Percentiles rank a stretch among this genome's conserved stretches.
These are phyloP conservation scores for Mellilla xanthometata DNA, from an alignment of 2,888 invertebrate genomes.

Conservation along the genomic window DNA sequence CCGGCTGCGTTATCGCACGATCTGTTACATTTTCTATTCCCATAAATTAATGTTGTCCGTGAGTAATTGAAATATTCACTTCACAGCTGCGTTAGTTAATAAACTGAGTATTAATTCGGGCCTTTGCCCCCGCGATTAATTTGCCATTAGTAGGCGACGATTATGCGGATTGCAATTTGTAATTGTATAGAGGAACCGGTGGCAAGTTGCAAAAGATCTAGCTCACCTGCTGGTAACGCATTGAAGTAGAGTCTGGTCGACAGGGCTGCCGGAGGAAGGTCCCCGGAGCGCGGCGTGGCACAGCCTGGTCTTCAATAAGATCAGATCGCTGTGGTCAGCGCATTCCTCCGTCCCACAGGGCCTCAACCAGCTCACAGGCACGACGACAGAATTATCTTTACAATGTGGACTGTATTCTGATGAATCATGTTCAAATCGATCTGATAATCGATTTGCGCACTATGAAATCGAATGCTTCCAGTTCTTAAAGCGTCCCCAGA, in stretches of 20 bases:
- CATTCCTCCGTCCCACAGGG: constrained; percentile 89
- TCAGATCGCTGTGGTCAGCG: constrained; percentile 93
- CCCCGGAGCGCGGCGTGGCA: constrained; percentile 85
- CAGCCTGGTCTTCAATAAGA: constrained; percentile 92
- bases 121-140: constrained; percentile 58
- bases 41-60: constrained; percentile 72
- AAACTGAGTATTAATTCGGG: constrained; percentile 61
- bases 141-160: constrained; percentile 47
- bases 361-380: constrained; percentile 90
- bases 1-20: constrained; percentile 69
- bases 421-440: constrained; percentile 15
- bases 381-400: constrained; percentile 57
- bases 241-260: constrained; percentile 29
- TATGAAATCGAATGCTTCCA: constrained; percentile 9
- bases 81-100: constrained; percentile 69
- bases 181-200: constrained; percentile 30
- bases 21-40: constrained; percentile 75
- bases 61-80: constrained; percentile 66
- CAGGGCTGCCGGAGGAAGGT: constrained; percentile 77
- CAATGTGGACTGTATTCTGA: constrained; percentile 55
- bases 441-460: constrained; percentile 9
- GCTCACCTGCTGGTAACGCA: neutral
- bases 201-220: constrained; percentile 14
- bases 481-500: constrained; percentile 13
- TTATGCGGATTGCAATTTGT: constrained; percentile 46